Evolutionary conservation across 2,113 vertebrate species (phyloP).

Genomic region (Egretta garzetta): DNA sequence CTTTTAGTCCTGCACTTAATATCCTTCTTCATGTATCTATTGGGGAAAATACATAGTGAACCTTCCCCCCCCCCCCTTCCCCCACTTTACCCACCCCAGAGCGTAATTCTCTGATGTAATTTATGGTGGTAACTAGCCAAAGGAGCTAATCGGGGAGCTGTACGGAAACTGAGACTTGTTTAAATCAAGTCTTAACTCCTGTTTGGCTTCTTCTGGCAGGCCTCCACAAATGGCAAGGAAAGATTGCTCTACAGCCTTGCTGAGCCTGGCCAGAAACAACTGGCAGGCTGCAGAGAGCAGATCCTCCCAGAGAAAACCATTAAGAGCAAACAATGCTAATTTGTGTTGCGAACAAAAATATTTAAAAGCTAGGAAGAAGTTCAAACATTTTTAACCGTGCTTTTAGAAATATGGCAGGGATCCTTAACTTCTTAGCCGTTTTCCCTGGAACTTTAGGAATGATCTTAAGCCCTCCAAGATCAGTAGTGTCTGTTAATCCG

Average conservation of each 20-base stretch:
- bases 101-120: neutral
- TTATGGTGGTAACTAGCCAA: neutral
- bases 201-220: constrained; percentile 22
- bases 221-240: neutral
- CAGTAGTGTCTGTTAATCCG: neutral
- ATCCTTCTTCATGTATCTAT: neutral
- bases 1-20: neutral
- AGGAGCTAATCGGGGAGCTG: neutral
- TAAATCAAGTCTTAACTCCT: constrained; percentile 25
- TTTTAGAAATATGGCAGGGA: constrained; percentile 8
- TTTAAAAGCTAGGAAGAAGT: constrained; percentile 20
- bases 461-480: neutral
- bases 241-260: neutral
- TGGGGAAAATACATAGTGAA: neutral
- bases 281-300: neutral
- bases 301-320: neutral
- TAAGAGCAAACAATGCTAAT: constrained; percentile 37
- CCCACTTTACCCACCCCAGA: neutral
- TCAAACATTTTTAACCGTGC: constrained; percentile 15
- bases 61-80: neutral
- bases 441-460: neutral
- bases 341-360: neutral
- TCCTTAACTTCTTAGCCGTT: neutral
- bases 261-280: neutral
- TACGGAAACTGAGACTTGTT: neutral